Evolutionary conservation across 2,113 vertebrate species (phyloP).

Genomic region (Pomatorhinus ruficollis): DNA sequence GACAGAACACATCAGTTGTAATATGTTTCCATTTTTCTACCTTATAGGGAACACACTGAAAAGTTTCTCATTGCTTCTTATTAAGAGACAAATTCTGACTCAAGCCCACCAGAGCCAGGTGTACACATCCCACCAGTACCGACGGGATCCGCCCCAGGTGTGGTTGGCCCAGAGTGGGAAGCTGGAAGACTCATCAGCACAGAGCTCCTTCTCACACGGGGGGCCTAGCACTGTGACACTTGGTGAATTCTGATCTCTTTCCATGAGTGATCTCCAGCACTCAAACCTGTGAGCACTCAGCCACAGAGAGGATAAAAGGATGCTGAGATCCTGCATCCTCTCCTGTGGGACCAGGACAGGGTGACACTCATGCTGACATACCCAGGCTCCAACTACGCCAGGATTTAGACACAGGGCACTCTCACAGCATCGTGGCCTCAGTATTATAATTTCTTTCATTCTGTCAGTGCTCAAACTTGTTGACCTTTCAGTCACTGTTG

Average conservation of each 20-base stretch:
- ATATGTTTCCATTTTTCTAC: not conserved
- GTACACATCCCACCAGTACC: fast-evolving
- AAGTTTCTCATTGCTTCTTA: not conserved
- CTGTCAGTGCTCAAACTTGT: slow-evolving; percentile 52
- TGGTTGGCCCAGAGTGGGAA: not conserved
- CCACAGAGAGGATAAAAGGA: not conserved
- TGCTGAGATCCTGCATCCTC: not conserved
- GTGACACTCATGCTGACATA: not conserved
- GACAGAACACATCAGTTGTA: not conserved
- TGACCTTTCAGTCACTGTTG: slow-evolving; percentile 59
- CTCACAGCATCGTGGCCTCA: not conserved
- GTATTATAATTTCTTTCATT: slow-evolving; percentile 47
- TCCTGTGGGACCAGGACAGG: not conserved
- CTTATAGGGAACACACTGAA: not conserved
- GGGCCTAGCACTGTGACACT: not conserved
- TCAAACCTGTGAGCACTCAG: not conserved
- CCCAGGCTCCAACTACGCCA: not conserved
- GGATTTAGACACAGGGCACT: not conserved
- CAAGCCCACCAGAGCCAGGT: not conserved
- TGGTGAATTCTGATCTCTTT: not conserved
- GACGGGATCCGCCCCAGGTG: fast-evolving
- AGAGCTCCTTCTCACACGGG: not conserved
- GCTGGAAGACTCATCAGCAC: not conserved
- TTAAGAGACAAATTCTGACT: not conserved
- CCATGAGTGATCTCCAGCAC: not conserved